Conservation (phyloP, 2,888 invertebrate species). For the Ophioninae sp. region DNA sequence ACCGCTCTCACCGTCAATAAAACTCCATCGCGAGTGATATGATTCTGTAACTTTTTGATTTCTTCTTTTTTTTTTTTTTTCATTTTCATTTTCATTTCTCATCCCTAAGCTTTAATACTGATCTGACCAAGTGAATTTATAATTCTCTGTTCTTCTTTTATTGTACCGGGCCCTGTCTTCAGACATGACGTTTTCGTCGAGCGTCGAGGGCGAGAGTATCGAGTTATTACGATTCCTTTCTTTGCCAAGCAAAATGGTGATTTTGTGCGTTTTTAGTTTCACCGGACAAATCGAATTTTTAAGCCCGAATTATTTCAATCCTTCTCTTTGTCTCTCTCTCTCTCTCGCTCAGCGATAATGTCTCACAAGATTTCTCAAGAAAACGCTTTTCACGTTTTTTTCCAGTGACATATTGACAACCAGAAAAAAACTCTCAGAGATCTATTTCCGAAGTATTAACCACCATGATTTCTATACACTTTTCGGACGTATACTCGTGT, state of each 20-base stretch:
- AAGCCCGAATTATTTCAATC: not conserved
- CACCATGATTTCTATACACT: conserved; percentile 45
- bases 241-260: conserved; percentile 27
- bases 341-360: conserved; percentile 45
- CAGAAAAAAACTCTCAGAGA: conserved; percentile 39
- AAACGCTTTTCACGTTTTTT: conserved; percentile 42
- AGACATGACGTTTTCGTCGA: conserved; percentile 40
- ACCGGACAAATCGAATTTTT: conserved; percentile 12
- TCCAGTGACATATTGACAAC: conserved; percentile 26
- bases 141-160: conserved; percentile 62
- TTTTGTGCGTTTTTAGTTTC: conserved; percentile 50
- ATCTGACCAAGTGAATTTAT: conserved; percentile 74
- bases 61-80: conserved; percentile 51
- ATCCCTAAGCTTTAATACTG: conserved; percentile 72
- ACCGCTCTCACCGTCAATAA: conserved; percentile 49
- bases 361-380: conserved; percentile 34
- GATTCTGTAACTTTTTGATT: conserved; percentile 74
- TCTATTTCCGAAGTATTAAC: conserved; percentile 46
- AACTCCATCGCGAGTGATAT: conserved; percentile 71
- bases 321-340: conserved; percentile 1
- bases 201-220: conserved; percentile 14
- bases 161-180: conserved; percentile 48
- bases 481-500: conserved; percentile 56
- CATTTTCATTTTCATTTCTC: conserved; percentile 57
- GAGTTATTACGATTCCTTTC: not conserved